A percentile compares a stretch with the other conserved stretches of the same genome.
phyloP scores from a whole-genome alignment of 2,888 invertebrate species.

The Drosophila anomalata region DNA sequence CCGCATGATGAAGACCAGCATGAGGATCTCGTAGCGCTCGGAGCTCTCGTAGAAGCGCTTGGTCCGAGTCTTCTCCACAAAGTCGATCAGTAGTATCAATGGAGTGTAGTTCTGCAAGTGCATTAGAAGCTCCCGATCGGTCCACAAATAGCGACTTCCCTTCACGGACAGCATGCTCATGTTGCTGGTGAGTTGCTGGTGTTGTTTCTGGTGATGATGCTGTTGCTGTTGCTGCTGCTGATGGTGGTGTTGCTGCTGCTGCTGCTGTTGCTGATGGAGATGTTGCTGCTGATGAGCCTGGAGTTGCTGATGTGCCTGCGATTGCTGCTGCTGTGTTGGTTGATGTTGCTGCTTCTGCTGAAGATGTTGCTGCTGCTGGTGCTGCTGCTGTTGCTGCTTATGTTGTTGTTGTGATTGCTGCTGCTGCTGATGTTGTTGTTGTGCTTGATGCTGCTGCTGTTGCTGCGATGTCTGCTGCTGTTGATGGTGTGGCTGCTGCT shows the following conservation, averaged over 20 bases:
- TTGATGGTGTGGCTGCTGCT: slow-evolving; percentile 25
- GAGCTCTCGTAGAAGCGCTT: slow-evolving; percentile 80
- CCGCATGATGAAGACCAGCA: slow-evolving; percentile 80
- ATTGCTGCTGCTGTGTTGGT: slow-evolving; percentile 34
- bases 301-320: slow-evolving; percentile 23
- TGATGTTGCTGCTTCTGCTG: not conserved
- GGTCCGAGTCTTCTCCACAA: slow-evolving; percentile 80
- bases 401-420: slow-evolving; percentile 1
- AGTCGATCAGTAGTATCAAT: slow-evolving; percentile 76
- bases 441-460: slow-evolving; percentile 23
- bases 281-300: slow-evolving; percentile 10
- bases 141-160: slow-evolving; percentile 72
- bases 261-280: slow-evolving; percentile 5
- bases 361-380: slow-evolving; percentile 1
- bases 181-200: slow-evolving; percentile 39
- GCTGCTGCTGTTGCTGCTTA: not conserved
- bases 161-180: slow-evolving; percentile 68
- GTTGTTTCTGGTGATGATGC: slow-evolving; percentile 46
- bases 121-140: slow-evolving; percentile 77
- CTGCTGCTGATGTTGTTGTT: slow-evolving; percentile 16
- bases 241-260: slow-evolving; percentile 15
- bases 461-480: slow-evolving; percentile 5
- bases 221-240: slow-evolving; percentile 38
- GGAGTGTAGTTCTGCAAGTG: slow-evolving; percentile 81
- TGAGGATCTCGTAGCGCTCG: slow-evolving; percentile 79